These are phyloP conservation scores for Drosophila truncata DNA, from an alignment of 1,140 invertebrate genomes.

Conservation along the genomic window DNA sequence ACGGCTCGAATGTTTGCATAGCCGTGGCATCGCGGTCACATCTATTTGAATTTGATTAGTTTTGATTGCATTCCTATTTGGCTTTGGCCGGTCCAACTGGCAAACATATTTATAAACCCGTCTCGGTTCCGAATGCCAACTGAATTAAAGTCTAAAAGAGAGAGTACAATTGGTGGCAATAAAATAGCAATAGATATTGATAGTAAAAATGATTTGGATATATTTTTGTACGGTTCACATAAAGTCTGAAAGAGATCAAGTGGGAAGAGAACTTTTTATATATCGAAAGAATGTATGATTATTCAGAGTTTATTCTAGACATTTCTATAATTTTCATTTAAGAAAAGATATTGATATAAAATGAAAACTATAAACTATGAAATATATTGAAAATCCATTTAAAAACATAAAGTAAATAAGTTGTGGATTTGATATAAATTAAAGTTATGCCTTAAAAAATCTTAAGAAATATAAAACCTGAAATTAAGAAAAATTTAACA, in stretches of 20 bases:
- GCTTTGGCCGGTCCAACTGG: neutral
- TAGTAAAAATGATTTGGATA: no score
- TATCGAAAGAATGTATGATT: no score
- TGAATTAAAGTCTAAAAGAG: neutral
- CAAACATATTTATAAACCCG: conserved; percentile 25
- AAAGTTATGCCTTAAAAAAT: no score
- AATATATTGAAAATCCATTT: no score
- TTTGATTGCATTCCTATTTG: conserved; percentile 22
- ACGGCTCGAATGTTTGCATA: conserved; percentile 20
- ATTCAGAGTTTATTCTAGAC: no score
- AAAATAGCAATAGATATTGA: neutral
- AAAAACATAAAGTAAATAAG: no score
- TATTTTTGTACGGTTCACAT: neutral
- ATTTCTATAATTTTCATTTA: no score
- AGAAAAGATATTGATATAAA: no score
- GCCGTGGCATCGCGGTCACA: conserved; percentile 6
- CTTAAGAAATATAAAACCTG: no score
- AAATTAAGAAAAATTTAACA: no score
- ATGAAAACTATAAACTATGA: no score
- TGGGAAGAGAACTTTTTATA: neutral
- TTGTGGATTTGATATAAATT: no score
- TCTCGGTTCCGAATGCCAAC: neutral
- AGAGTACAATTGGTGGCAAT: neutral
- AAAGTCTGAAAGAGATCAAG: neutral
- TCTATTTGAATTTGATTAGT: conserved; percentile 41